These are phyloP conservation scores for Gymnopithys bicolor DNA, from an alignment of 2,797 vertebrate genomes.

Conservation along the genomic window DNA sequence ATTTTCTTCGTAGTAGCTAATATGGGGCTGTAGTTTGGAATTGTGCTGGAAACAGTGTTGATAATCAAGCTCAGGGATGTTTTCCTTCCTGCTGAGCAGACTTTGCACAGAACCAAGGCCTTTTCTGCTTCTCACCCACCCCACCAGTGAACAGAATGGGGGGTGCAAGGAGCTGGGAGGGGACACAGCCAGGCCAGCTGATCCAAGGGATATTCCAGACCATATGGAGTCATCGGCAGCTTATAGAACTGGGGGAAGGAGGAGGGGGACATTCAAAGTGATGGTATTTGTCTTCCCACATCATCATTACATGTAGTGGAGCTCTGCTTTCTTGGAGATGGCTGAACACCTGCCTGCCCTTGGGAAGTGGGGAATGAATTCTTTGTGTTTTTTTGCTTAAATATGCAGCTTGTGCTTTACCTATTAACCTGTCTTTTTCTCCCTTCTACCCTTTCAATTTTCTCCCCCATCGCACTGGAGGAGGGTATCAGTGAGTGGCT, in stretches of 20 bases:
- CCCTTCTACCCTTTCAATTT: not conserved
- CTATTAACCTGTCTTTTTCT: not conserved
- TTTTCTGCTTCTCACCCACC: not conserved
- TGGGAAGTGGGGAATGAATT: not conserved
- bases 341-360: not conserved
- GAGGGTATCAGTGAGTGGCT: rapidly evolving
- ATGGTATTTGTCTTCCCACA: not conserved
- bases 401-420: not conserved
- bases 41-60: not conserved
- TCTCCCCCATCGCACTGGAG: rapidly evolving
- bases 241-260: not conserved
- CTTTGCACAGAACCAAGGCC: not conserved
- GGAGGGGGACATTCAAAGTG: not conserved
- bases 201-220: not conserved
- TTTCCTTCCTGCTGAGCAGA: not conserved
- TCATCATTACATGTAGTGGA: not conserved
- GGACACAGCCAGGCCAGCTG: not conserved
- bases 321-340: not conserved
- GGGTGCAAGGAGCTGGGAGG: not conserved
- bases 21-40: not conserved
- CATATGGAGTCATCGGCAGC: not conserved
- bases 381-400: not conserved
- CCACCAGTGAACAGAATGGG: not conserved
- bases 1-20: not conserved
- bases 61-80: not conserved